Conservation (phyloP, 2,797 vertebrate species). For the Protonibea diacanthus region DNA sequence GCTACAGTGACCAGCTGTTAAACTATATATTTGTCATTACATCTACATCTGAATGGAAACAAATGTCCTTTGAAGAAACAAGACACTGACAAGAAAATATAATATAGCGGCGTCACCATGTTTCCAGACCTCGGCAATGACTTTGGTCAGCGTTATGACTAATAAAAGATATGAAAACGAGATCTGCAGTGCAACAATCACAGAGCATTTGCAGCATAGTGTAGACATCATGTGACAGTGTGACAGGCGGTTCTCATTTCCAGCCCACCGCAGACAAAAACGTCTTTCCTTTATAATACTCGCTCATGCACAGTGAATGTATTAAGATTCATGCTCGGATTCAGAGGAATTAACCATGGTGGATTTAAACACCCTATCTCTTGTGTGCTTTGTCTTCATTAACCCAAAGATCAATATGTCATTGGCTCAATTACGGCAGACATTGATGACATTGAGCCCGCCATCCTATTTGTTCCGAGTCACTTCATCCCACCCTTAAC, state of each 20-base stretch:
- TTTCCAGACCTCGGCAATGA: constrained; percentile 16
- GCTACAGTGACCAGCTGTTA: neutral
- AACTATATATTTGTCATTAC: neutral
- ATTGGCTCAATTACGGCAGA: constrained; percentile 79
- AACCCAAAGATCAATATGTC: constrained; percentile 83
- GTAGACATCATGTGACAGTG: constrained; percentile 12
- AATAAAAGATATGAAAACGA: neutral
- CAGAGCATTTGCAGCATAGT: neutral
- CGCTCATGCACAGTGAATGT: constrained; percentile 33
- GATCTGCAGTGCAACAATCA: neutral
- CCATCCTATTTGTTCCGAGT: constrained; percentile 77
- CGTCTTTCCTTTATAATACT: constrained; percentile 37
- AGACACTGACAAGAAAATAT: neutral
- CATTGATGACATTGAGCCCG: constrained; percentile 77
- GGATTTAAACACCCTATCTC: constrained; percentile 67
- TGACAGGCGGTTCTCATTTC: constrained; percentile 28
- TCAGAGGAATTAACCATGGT: constrained; percentile 58
- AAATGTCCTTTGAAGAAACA: neutral
- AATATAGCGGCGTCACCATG: neutral
- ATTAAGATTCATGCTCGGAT: constrained; percentile 67
- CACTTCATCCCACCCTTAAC: constrained; percentile 71
- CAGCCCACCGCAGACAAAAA: constrained; percentile 30
- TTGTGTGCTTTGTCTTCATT: constrained; percentile 82
- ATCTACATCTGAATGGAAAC: neutral
- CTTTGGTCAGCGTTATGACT: neutral